Evolutionary conservation across 1,140 invertebrate genomes (phyloP).

Genomic region (Sminthurides bifidus): DNA sequence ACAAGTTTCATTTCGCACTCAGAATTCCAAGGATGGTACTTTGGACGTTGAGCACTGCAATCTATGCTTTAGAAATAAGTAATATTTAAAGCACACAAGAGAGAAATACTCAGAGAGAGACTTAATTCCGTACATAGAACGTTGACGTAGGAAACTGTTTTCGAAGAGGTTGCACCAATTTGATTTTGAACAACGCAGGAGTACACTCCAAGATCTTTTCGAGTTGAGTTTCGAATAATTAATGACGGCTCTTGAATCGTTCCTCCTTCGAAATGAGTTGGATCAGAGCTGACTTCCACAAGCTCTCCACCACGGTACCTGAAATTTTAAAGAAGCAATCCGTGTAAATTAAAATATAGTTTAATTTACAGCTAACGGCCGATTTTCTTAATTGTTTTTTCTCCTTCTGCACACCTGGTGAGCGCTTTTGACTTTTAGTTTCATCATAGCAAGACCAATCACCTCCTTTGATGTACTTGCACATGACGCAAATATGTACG

Average conservation of each 20-base stretch:
- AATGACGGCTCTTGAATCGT: conserved; percentile 57
- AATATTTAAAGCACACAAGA: conserved; percentile 62
- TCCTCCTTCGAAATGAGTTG: conserved; percentile 59
- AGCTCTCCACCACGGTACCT: conserved; percentile 62
- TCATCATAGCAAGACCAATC: too few relatives aligned
- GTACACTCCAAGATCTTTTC: conserved; percentile 67
- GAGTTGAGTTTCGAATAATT: conserved; percentile 59
- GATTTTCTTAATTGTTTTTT: too few relatives aligned
- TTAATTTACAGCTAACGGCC: too few relatives aligned
- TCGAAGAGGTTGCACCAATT: conserved; percentile 56
- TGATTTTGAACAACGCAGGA: conserved; percentile 62
- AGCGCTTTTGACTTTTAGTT: too few relatives aligned
- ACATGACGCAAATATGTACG: too few relatives aligned
- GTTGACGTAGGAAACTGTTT: conserved; percentile 55
- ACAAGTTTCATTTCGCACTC: too few relatives aligned
- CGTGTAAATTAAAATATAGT: too few relatives aligned
- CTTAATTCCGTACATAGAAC: conserved; percentile 59
- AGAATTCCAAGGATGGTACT: too few relatives aligned
- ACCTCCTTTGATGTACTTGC: too few relatives aligned
- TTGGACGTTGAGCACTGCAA: conserved; percentile 58
- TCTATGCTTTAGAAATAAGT: conserved; percentile 58
- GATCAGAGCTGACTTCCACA: conserved; percentile 46
- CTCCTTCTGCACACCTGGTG: too few relatives aligned
- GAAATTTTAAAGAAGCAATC: too few relatives aligned
- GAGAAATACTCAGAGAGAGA: conserved; percentile 31